Conservation (phyloP, 2,888 invertebrate genomes). For the Hydraecia micacea region DNA sequence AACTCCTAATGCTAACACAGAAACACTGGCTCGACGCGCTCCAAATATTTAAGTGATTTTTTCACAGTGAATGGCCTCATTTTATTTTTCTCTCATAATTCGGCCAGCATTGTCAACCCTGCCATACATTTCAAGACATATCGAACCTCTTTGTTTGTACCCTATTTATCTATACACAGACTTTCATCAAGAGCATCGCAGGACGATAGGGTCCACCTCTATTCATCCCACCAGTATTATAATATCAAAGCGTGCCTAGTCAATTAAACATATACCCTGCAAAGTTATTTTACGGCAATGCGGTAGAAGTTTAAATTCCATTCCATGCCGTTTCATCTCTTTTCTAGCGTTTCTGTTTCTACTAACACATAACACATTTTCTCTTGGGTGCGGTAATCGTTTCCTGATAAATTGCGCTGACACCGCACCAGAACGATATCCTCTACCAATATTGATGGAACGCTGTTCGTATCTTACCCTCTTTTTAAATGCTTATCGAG, state of each 20-base stretch:
- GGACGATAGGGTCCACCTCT: slow-evolving; percentile 11
- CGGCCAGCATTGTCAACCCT: not conserved
- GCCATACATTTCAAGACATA: not conserved
- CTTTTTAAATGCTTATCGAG: slow-evolving; percentile 15
- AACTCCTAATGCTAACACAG: not conserved
- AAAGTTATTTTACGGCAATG: slow-evolving; percentile 42
- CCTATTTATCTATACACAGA: not conserved
- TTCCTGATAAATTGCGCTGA: slow-evolving; percentile 44
- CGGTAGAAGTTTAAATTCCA: slow-evolving; percentile 44
- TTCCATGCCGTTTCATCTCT: slow-evolving; percentile 23
- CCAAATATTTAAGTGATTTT: slow-evolving; percentile 2
- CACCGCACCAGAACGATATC: slow-evolving; percentile 18
- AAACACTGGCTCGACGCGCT: slow-evolving; percentile 5
- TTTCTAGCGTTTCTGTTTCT: slow-evolving; percentile 14
- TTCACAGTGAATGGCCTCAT: not conserved
- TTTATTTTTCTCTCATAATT: not conserved
- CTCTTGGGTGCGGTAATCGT: slow-evolving; percentile 28
- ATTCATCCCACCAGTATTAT: slow-evolving; percentile 13
- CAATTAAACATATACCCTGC: slow-evolving; percentile 16
- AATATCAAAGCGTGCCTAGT: slow-evolving; percentile 17
- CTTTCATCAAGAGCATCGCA: slow-evolving; percentile 7
- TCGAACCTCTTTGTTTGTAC: slow-evolving; percentile 14
- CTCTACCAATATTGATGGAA: slow-evolving; percentile 27
- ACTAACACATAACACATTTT: slow-evolving; percentile 36
- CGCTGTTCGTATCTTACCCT: slow-evolving; percentile 8